Evolutionary conservation across 2,888 invertebrate genomes (phyloP), one percentile per base, ranked within the genome.

Genomic region (Helobdella robusta): DNA sequence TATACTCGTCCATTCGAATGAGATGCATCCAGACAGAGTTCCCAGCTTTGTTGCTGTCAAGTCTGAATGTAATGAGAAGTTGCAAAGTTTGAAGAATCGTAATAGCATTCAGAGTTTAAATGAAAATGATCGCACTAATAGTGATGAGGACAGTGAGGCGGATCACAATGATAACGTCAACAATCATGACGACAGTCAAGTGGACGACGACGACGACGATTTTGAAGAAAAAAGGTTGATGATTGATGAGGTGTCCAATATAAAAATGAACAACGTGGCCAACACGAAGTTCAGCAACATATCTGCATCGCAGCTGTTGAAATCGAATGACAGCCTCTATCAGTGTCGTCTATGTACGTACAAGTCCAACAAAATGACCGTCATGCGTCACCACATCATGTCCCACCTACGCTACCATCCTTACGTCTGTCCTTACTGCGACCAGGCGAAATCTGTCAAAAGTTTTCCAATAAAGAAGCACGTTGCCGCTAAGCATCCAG

Each of bases 311-410:
- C 46, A 62, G 20, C 32, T 62, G 15, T 18, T 20, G 50, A 62
- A 62, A 35, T 62, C 56, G 15, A 32, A 35, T 18, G 56, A 34
- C 20, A 56, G 32, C 25, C 34, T 59, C 25, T 68, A 68, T 54
- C 59, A 59, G 50, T 67, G 68, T 30, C 36, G 52, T 1, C 58
- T 59, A 6, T 68, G 68, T 36, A 40, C 65, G 2, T 67, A 66
- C 50, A 54, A 59, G 48, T 64, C 59, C 8, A 60, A 59, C 11
- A 58, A 66, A 52, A 52, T 56, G 36, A 67, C 65, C 2, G 67
- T 66, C 11, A 69, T 69, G 66, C 52, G 67, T 15, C 68, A 67
- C 34, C 69, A 69, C 60, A 66, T 62, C 4, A 69, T 69, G 69
- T 58, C 67, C 2, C 69, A 69, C 34, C 30, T 69, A 0, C 40